phyloP scores from a whole-genome alignment of 2,888 invertebrate species.

The Temnothorax unifasciatus region DNA sequence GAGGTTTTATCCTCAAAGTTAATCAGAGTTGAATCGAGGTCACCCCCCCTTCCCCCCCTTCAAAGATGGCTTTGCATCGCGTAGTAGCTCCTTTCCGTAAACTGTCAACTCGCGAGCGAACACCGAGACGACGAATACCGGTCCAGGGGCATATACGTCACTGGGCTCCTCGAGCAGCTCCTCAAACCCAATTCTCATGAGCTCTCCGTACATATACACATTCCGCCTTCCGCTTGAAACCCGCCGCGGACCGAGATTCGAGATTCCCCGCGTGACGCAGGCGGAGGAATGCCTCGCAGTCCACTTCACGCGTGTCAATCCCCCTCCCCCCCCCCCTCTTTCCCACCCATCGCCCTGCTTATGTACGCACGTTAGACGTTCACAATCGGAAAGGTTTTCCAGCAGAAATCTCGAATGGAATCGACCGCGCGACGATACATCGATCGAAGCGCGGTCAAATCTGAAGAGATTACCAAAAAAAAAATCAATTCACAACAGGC shows the following conservation, averaged over 20 bases:
- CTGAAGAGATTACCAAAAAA: neutral
- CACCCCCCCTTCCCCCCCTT: no score
- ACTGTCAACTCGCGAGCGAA: neutral
- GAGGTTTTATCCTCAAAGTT: neutral
- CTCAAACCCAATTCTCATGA: conserved; percentile 6
- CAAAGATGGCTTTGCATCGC: neutral
- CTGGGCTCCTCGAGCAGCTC: neutral
- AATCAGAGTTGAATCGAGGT: neutral
- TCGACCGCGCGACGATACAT: neutral
- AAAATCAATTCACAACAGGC: neutral
- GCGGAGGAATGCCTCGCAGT: neutral
- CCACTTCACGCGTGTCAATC: conserved; percentile 5
- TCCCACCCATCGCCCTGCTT: neutral
- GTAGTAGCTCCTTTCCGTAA: neutral
- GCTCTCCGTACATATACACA: neutral
- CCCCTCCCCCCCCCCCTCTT: no score
- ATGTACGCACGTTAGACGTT: neutral
- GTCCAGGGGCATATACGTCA: neutral
- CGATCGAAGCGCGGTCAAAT: neutral
- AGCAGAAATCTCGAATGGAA: neutral
- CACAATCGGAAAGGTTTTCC: neutral
- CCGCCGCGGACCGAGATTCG: neutral
- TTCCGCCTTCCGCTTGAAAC: neutral
- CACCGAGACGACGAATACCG: no score
- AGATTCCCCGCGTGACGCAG: neutral